Conservation (phyloP, 1,140 invertebrate genomes). For the Ostrea edulis region DNA sequence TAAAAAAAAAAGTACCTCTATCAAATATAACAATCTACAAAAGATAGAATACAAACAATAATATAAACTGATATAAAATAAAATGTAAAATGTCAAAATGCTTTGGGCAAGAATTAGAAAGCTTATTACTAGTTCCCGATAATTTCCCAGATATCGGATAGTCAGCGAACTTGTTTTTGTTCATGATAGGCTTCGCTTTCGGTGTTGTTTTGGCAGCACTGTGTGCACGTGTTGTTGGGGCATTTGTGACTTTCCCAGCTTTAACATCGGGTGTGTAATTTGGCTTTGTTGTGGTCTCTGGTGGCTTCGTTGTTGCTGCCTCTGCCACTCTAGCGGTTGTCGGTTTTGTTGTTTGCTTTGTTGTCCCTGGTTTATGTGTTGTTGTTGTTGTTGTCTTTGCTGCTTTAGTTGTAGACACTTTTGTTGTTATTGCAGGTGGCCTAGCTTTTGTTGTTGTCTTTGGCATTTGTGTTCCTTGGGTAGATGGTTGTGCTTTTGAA, state of each 20-base stretch:
- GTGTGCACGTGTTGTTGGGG: background rate
- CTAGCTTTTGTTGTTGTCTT: background rate
- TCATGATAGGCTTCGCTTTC: background rate
- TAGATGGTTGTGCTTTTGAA: background rate
- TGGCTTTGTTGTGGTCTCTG: background rate
- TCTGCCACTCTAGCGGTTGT: background rate
- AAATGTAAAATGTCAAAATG: background rate
- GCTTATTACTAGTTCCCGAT: background rate
- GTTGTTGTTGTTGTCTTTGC: background rate
- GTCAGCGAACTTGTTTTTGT: conserved; percentile 9
- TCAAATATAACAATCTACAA: conserved; percentile 18
- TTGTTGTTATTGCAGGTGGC: conserved; percentile 28
- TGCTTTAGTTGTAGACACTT: background rate
- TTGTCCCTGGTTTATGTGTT: background rate
- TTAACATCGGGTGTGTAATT: background rate
- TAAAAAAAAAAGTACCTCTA: background rate
- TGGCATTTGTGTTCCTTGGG: background rate
- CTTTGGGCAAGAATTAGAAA: conserved; percentile 3
- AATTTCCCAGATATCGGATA: background rate
- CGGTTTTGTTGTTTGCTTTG: background rate
- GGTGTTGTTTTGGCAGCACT: background rate
- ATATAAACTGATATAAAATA: background rate
- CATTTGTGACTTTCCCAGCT: background rate
- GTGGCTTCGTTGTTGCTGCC: background rate
- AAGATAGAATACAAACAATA: background rate